Evolutionary conservation across 2,888 invertebrate species (phyloP), one percentile per base, ranked within the genome.

Genomic region (Noctua fimbriata): DNA sequence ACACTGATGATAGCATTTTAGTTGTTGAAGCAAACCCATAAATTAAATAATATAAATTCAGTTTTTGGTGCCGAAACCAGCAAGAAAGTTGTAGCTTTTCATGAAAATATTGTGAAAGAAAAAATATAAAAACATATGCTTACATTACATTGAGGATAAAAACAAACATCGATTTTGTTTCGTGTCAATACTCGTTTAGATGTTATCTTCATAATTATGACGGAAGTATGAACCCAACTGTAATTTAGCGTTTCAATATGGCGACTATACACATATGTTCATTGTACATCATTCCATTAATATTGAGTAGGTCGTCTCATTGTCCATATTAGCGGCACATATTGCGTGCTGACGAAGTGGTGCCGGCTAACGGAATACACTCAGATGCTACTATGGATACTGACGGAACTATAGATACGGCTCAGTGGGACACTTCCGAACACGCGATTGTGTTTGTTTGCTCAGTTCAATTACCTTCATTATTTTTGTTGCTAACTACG

Each of bases 391-490:
- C 36, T 52, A 36, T 80, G 36, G 58, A 80, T 67, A 69, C 67
- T 74, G 77, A 65, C 82, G 78, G 84, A 87, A 81, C 76, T 71
- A 44, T 69, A 67, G 67, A 67, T 44, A 78, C 74, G 36, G 58
- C 66, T 70, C 72, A 77, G 49, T 76, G 41, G 77, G 76, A 69
- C 72, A 87, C 87, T 86, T 86, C 87, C 89, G 80, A 86, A 60
- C 89, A 86, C 77, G 80, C 87, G 52, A 88, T 52, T 3, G 28
- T 65, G 16, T 70, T 76, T 78, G 47, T 82, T 72, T 73, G 32
- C 67, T 67, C 28, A 74, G 16, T 72, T n/a, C 36, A 74, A 55
- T 63, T 72, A 47, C 18, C 32, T 69, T 28, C 32, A 65, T 55
- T 49, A 14, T n/a, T 41, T 84, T 67, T 36, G 14, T 65, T 55